These are phyloP conservation scores for Neoseiulus cucumeris DNA, from an alignment of 1,140 invertebrate genomes.

Conservation along the genomic window DNA sequence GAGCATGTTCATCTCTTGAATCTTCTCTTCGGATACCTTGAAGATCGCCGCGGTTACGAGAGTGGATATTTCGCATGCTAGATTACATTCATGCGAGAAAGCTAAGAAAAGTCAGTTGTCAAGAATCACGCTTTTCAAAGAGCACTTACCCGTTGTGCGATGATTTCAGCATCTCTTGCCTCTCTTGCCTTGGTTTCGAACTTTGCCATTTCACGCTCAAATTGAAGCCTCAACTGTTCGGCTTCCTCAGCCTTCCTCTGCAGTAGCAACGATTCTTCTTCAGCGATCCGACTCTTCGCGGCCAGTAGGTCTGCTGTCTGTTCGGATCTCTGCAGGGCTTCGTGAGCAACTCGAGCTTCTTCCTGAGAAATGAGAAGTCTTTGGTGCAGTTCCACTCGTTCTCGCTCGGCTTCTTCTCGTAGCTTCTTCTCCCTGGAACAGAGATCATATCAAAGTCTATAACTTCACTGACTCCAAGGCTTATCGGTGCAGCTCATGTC, in stretches of 20 bases:
- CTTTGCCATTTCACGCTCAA: slow-evolving; percentile 57
- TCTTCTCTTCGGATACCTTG: neutral
- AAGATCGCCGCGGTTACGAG: no score
- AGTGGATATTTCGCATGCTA: no score
- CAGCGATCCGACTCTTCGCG: slow-evolving; percentile 82
- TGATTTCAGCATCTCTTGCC: slow-evolving; percentile 11
- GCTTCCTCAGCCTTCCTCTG: slow-evolving; percentile 87
- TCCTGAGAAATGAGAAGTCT: slow-evolving; percentile 51
- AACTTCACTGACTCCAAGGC: no score
- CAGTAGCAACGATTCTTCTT: slow-evolving; percentile 79
- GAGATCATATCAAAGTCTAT: no score
- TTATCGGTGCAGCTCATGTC: no score
- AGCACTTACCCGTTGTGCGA: slow-evolving; percentile 33
- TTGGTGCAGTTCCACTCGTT: slow-evolving; percentile 71
- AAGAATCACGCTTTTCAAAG: no score
- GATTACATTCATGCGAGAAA: no score
- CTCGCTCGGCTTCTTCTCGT: slow-evolving; percentile 68
- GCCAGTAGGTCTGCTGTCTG: slow-evolving; percentile 86
- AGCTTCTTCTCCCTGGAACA: slow-evolving; percentile 58
- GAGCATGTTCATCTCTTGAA: neutral
- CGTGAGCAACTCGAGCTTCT: slow-evolving; percentile 35
- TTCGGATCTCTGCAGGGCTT: slow-evolving; percentile 53
- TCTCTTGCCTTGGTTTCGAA: slow-evolving; percentile 30
- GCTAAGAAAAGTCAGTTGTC: no score
- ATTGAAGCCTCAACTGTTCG: slow-evolving; percentile 80